These are phyloP conservation scores for Cygnus olor DNA, from an alignment of 2,797 vertebrate genomes.

Conservation along the genomic window DNA sequence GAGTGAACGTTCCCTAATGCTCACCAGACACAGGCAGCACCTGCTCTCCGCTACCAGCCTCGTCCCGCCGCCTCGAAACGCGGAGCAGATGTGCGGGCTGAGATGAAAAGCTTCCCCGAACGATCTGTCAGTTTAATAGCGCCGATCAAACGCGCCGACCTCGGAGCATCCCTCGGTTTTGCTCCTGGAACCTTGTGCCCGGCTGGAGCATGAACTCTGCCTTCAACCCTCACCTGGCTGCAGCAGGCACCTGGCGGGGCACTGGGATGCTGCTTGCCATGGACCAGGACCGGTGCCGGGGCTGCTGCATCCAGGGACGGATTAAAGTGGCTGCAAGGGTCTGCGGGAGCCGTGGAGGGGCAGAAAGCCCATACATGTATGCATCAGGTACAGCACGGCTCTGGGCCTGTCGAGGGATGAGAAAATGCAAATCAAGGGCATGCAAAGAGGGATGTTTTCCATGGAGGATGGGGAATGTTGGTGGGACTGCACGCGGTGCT, in stretches of 20 bases:
- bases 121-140: conserved; percentile 37
- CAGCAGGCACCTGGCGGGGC: background rate
- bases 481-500: fast-evolving
- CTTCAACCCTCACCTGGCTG: background rate
- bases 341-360: background rate
- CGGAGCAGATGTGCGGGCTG: conserved; percentile 67
- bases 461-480: fast-evolving
- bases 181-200: background rate
- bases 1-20: conserved; percentile 74
- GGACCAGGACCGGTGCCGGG: fast-evolving
- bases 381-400: background rate
- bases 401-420: background rate
- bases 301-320: background rate
- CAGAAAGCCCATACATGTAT: background rate
- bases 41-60: conserved; percentile 75
- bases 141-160: conserved; percentile 20
- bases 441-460: background rate
- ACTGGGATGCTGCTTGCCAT: background rate
- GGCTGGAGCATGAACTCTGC: background rate
- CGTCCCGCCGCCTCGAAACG: conserved; percentile 5
- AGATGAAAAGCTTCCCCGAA: conserved; percentile 36
- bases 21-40: conserved; percentile 71
- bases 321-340: background rate
- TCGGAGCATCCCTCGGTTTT: background rate
- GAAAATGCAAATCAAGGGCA: background rate